Base-by-base conservation (phyloP, 2,888 invertebrate species). In the Drosophila hamatofila region DNA sequence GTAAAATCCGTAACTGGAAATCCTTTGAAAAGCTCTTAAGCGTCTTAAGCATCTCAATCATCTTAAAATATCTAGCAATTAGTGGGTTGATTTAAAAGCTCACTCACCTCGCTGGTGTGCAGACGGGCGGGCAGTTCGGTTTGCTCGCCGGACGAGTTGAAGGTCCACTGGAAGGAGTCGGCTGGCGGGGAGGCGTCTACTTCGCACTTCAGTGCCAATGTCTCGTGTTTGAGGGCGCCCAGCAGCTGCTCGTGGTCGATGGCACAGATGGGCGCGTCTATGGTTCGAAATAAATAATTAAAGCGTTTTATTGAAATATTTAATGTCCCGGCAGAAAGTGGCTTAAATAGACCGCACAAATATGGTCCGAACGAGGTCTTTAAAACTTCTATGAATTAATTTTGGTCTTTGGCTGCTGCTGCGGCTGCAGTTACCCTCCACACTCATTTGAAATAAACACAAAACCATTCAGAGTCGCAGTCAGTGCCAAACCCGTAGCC, bases 111-210 rank as follows among this genome's bases (percentile, higher is more conserved):
- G 81, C 92, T 94, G 52, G 93, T 93, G 81, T 93, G 94, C 58
- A 93, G 81, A 88, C 95, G 95, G 60, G 95, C 95, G 66, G 97
- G 95, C 81, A 97, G 94, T 92, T 97, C 96, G 56, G 96, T 95
- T 93, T 96, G 96, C 91, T 97, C 97, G 21, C 97, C 97, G 70
- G 97, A 97, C 92, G 97, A 97, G 94, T 98, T 98, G 94, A 98
- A 97, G 80, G 97, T 97, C 98, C 98, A 98, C 90, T 97, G 96
- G 93, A 97, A 98, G 90, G 96, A 95, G 88, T 96, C 95, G 65
- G 96, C 95, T 11, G 97, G 95, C n/a, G 97, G 97, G 91, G 97
- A 97, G 81, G 97, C 96, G 91, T 97, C 97, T 78, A 97, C 97
- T 78, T 97, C 96, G 92, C 97, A 98, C 91, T 96, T 95, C 78